phyloP scores from a whole-genome alignment of 2,113 vertebrate genomes.

The Datnioides undecimradiatus region DNA sequence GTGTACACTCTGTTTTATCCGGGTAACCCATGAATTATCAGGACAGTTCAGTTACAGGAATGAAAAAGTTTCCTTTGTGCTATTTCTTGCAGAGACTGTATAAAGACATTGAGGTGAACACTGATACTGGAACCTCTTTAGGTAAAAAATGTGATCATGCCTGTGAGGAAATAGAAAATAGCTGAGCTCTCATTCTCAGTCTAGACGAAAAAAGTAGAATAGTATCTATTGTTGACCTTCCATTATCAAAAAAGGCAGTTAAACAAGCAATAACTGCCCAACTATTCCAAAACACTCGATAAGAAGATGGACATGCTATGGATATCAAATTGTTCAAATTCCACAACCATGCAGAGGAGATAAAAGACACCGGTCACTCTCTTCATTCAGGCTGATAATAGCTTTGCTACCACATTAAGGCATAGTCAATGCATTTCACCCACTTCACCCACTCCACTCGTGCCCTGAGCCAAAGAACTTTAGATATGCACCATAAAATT shows the following conservation, averaged over 20 bases:
- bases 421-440: slow-evolving; percentile 31
- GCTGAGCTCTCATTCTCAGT: slow-evolving; percentile 17
- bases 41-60: slow-evolving; percentile 43
- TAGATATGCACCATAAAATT: slow-evolving; percentile 16
- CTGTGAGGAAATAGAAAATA: slow-evolving; percentile 18
- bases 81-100: slow-evolving; percentile 38
- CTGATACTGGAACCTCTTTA: slow-evolving; percentile 8
- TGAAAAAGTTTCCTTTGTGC: slow-evolving; percentile 37
- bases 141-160: slow-evolving; percentile 30
- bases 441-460: slow-evolving; percentile 8
- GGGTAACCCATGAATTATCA: slow-evolving; percentile 55
- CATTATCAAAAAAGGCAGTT: slow-evolving; percentile 50
- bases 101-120: slow-evolving; percentile 36
- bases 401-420: slow-evolving; percentile 23
- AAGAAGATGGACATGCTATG: slow-evolving; percentile 44
- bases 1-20: slow-evolving; percentile 51
- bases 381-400: slow-evolving; percentile 42
- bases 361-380: slow-evolving; percentile 15
- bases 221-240: slow-evolving; percentile 55
- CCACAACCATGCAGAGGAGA: slow-evolving; percentile 43
- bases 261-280: slow-evolving; percentile 48
- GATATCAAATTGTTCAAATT: slow-evolving; percentile 60
- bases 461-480: background rate
- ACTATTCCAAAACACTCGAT: slow-evolving; percentile 67
- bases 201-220: slow-evolving; percentile 21